These are phyloP conservation scores for Athalia rosae DNA, from an alignment of 2,888 invertebrate species.

Conservation along the genomic window DNA sequence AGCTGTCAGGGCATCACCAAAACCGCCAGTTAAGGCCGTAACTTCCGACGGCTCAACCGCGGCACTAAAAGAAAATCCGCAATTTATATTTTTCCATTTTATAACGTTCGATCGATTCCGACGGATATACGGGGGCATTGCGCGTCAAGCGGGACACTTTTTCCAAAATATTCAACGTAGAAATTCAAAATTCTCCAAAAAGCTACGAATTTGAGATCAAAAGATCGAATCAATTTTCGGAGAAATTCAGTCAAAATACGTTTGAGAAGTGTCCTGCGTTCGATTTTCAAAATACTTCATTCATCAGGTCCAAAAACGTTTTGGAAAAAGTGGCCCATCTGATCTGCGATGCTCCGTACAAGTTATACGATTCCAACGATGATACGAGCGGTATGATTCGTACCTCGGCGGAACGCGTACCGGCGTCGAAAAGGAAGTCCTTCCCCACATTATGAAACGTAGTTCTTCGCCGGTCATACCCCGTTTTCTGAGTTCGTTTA, in stretches of 20 bases:
- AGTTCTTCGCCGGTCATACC: conserved; percentile 92
- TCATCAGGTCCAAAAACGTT: not conserved
- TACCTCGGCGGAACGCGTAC: conserved; percentile 82
- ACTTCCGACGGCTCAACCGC: conserved; percentile 51
- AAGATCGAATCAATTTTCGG: no score
- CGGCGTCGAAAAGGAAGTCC: conserved; percentile 91
- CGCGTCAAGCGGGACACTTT: no score
- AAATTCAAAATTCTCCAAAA: no score
- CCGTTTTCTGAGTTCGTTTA: conserved; percentile 86
- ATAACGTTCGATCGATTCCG: no score
- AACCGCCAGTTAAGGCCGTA: conserved; percentile 68
- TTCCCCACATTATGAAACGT: conserved; percentile 92
- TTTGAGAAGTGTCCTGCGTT: no score
- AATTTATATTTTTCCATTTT: not conserved
- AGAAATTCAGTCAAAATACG: no score
- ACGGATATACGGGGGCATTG: no score
- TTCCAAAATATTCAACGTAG: no score
- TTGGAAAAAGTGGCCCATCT: not conserved
- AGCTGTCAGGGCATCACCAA: conserved; percentile 81
- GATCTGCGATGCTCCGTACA: no score
- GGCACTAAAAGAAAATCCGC: not conserved
- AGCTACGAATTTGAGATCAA: no score
- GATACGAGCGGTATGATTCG: conserved; percentile 18
- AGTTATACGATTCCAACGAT: not conserved
- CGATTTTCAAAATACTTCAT: no score